phyloP scores from a whole-genome alignment of 1,140 invertebrate genomes.

The Zaprionus davidi region DNA sequence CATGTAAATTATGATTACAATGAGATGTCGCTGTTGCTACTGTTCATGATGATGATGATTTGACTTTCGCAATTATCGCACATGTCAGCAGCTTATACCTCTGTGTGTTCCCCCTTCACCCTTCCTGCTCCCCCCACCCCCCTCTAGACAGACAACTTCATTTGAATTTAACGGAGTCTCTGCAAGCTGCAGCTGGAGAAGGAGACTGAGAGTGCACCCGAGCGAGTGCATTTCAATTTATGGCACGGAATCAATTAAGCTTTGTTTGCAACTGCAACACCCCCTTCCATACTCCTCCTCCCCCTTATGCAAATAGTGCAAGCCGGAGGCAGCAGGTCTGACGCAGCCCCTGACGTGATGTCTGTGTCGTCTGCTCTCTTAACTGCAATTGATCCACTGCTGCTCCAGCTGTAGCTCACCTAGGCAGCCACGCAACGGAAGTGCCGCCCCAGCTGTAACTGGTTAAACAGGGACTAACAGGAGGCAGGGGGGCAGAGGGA shows the following conservation, averaged over 20 bases:
- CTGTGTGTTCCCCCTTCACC: not conserved
- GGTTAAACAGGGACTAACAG: slow-evolving; percentile 3
- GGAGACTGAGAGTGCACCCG: not conserved
- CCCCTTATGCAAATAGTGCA: slow-evolving; percentile 49
- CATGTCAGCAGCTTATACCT: slow-evolving; percentile 2
- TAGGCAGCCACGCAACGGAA: slow-evolving; percentile 28
- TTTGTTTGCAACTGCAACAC: slow-evolving; percentile 21
- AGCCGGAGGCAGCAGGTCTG: slow-evolving; percentile 60
- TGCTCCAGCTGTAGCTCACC: slow-evolving; percentile 2
- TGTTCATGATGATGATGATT: slow-evolving; percentile 9
- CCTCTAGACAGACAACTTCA: slow-evolving; percentile 14
- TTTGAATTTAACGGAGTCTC: slow-evolving; percentile 51
- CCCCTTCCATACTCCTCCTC: not conserved
- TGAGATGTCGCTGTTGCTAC: not conserved
- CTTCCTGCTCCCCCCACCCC: not conserved
- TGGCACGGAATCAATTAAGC: slow-evolving; percentile 71
- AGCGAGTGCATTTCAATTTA: slow-evolving; percentile 70
- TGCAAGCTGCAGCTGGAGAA: not conserved
- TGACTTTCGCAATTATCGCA: slow-evolving; percentile 30
- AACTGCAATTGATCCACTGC: slow-evolving; percentile 30
- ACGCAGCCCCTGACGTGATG: slow-evolving; percentile 33
- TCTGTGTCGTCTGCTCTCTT: slow-evolving; percentile 15
- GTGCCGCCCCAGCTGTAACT: slow-evolving; percentile 32
- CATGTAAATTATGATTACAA: slow-evolving; percentile 20
- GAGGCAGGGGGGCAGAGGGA: not conserved